phyloP scores from a whole-genome alignment of 2,888 invertebrate genomes.

The Heliconius sara region DNA sequence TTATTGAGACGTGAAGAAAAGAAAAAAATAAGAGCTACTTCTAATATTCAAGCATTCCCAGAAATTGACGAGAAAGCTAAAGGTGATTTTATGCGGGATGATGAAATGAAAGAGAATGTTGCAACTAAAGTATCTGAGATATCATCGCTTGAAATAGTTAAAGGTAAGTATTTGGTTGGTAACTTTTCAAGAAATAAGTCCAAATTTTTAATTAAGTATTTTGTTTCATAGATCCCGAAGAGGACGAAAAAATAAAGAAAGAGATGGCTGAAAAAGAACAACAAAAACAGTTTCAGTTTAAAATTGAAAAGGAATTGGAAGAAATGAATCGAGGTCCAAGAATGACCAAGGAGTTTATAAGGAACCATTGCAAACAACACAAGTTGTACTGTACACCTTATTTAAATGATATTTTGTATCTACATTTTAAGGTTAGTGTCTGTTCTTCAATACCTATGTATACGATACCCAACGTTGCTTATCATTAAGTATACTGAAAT shows the following conservation, averaged over 20 bases:
- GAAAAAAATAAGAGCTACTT: constrained; percentile 54
- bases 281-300: constrained; percentile 61
- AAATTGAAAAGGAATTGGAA: constrained; percentile 70
- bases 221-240: constrained; percentile 38
- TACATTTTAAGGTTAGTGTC: constrained; percentile 92
- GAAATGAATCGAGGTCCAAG: constrained; percentile 69
- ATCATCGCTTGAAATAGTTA: constrained; percentile 44
- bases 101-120: constrained; percentile 36
- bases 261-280: constrained; percentile 62
- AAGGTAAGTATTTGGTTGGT: constrained; percentile 39
- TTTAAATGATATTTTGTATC: constrained; percentile 95
- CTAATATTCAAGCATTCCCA: constrained; percentile 52
- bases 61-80: constrained; percentile 57
- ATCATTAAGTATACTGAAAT: background rate
- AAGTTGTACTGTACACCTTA: constrained; percentile 94
- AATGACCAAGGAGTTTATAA: constrained; percentile 93
- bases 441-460: too few relatives aligned
- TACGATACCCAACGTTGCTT: background rate
- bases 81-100: constrained; percentile 60
- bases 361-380: constrained; percentile 92
- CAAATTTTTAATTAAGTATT: background rate
- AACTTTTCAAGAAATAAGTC: background rate
- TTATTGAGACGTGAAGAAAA: constrained; percentile 67
- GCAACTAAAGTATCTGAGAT: constrained; percentile 41
- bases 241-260: constrained; percentile 56